Base-by-base conservation (phyloP, 1,140 invertebrate genomes). In the Babylonia areolata region DNA sequence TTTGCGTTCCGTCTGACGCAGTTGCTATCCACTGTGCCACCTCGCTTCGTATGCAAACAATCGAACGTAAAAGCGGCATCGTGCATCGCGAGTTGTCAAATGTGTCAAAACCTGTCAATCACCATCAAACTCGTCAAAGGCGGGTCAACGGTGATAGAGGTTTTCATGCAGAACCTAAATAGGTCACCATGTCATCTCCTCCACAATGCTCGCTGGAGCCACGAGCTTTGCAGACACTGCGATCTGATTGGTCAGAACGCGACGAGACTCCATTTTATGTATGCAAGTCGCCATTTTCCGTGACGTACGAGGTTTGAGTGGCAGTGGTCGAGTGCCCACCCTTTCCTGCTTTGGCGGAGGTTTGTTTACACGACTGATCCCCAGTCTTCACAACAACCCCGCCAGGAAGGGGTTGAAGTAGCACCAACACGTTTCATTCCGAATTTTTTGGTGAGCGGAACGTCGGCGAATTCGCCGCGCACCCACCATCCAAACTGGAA, bases 61-160 rank as follows among this genome's bases (percentile, higher is more conserved):
- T 79, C 77, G 40, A 81, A 37, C 9, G 23, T 5, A 35, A 35
- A 5, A 81, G 73, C 46, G 20, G 83, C 28, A 35, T 46, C 75
- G 33, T 73, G 51, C 69, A 84, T 39, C 75, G 2, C 58, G 81
- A 58, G 81, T 84, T 85, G 85, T 87, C 85, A 77, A 84, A 77
- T 71, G 82, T 87, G 88, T 85, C 85, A 73, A 85, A 80, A 73
- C 83, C 75, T 88, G 86, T 87, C 88, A 86, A 88, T 88, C 85
- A 86, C 69, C 85, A 88, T 86, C 85, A 88, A 86, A 88, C 46
- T 51, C 51, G 81, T 84, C 69, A 85, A 86, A 86, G 31, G 73
- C 83, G 78, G 82, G 80, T 71, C 82, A 78, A 40, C 69, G 11
- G 37, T 73, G 37, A 58, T 23, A 54, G 40, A 39, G 64, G 84